A percentile compares a stretch with the other conserved stretches of the same genome.
These are phyloP conservation scores for Muscina levida DNA, from an alignment of 2,888 invertebrate species.

Conservation along the genomic window DNA sequence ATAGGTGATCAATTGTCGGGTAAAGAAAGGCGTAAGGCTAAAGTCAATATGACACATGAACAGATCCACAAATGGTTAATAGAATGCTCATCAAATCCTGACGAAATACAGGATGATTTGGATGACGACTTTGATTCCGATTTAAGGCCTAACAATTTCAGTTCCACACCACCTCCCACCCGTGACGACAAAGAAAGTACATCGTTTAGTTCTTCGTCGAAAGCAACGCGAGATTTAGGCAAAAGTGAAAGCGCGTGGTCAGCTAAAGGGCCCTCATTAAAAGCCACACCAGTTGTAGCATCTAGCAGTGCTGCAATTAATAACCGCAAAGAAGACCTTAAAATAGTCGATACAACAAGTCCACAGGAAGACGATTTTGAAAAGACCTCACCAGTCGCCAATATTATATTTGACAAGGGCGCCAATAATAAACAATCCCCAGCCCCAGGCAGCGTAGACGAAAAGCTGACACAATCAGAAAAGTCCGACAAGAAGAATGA, in stretches of 20 bases:
- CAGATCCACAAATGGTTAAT: slow-evolving; percentile 86
- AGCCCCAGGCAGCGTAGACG: slow-evolving; percentile 55
- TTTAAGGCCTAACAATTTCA: slow-evolving; percentile 75
- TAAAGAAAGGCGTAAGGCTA: slow-evolving; percentile 81
- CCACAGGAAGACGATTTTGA: slow-evolving; percentile 48
- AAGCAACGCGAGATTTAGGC: slow-evolving; percentile 76
- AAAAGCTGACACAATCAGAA: slow-evolving; percentile 59
- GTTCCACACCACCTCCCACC: slow-evolving; percentile 77
- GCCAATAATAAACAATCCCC: slow-evolving; percentile 51
- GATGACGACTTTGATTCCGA: slow-evolving; percentile 79
- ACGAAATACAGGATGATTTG: slow-evolving; percentile 79
- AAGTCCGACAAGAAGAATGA: slow-evolving; percentile 62
- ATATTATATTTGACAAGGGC: slow-evolving; percentile 43
- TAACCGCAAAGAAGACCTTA: slow-evolving; percentile 69
- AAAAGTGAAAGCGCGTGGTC: slow-evolving; percentile 79
- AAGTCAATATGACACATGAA: slow-evolving; percentile 86
- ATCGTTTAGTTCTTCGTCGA: slow-evolving; percentile 77
- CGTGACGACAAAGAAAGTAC: slow-evolving; percentile 78
- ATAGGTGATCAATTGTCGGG: slow-evolving; percentile 79
- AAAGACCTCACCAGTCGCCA: slow-evolving; percentile 48
- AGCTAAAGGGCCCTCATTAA: slow-evolving; percentile 78
- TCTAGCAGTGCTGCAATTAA: slow-evolving; percentile 62
- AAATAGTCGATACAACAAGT: slow-evolving; percentile 62
- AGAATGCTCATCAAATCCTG: slow-evolving; percentile 82
- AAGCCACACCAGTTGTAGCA: slow-evolving; percentile 78